These are phyloP conservation scores for Gonioctena quinquepunctata DNA, from an alignment of 1,140 invertebrate genomes.

Conservation along the genomic window DNA sequence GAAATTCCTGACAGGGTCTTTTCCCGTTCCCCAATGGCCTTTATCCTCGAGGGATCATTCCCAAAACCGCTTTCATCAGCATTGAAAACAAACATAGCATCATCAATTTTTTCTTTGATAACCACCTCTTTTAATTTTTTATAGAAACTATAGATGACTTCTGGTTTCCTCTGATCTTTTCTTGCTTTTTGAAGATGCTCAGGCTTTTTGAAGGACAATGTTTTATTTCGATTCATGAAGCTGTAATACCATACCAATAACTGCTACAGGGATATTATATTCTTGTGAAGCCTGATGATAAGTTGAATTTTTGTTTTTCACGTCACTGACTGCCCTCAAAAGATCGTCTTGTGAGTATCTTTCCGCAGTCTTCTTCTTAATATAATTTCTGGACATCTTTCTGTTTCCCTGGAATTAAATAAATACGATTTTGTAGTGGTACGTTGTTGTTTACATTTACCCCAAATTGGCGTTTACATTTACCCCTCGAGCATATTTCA, in stretches of 20 bases:
- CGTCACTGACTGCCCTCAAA: too few relatives aligned
- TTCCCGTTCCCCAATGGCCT: conserved; percentile 36
- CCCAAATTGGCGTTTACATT: background rate
- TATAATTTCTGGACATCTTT: background rate
- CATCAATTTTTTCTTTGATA: conserved; percentile 1
- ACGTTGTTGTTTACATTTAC: background rate
- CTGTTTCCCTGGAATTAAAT: background rate
- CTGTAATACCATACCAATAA: background rate
- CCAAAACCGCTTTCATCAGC: conserved; percentile 28
- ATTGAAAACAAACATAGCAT: conserved; percentile 28
- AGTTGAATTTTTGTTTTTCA: background rate
- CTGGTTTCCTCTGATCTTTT: conserved; percentile 23
- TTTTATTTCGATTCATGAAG: conserved; percentile 3
- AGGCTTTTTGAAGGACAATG: conserved; percentile 20
- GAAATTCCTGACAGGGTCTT: conserved; percentile 37
- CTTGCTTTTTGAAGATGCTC: conserved; percentile 31
- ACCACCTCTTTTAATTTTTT: conserved; percentile 15
- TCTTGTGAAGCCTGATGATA: background rate
- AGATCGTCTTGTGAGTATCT: background rate
- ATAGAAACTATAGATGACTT: conserved; percentile 32
- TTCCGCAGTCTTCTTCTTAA: background rate
- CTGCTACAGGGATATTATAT: background rate
- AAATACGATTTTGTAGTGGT: background rate
- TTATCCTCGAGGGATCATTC: conserved; percentile 16
- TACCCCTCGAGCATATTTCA: background rate